A percentile compares a stretch with the other conserved stretches of the same genome.
Conservation (phyloP, 1,140 invertebrate genomes). For the Aradophagus sp. region DNA sequence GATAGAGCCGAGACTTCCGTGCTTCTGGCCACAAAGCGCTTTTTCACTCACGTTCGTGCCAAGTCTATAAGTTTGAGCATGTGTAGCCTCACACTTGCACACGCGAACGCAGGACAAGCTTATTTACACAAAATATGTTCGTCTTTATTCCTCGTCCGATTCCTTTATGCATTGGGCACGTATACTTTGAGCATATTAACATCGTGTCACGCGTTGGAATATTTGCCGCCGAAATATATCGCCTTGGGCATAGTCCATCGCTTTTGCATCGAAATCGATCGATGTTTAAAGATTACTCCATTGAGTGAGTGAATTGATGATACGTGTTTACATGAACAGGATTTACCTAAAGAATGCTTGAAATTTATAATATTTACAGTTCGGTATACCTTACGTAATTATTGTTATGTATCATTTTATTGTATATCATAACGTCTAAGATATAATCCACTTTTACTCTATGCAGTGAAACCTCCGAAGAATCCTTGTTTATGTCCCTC, state of each 20-base stretch:
- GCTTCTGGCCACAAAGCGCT: slow-evolving; percentile 66
- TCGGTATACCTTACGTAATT: too few relatives aligned
- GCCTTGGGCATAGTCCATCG: slow-evolving; percentile 15
- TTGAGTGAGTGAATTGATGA: too few relatives aligned
- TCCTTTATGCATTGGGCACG: slow-evolving; percentile 42
- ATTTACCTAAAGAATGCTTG: too few relatives aligned
- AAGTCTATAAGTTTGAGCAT: slow-evolving; percentile 36
- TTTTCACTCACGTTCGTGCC: slow-evolving; percentile 51
- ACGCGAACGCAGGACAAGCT: slow-evolving; percentile 13
- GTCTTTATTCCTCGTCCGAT: slow-evolving; percentile 41
- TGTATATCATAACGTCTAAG: too few relatives aligned
- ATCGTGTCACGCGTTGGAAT: slow-evolving; percentile 34
- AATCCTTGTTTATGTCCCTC: too few relatives aligned
- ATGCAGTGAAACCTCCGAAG: too few relatives aligned
- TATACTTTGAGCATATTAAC: slow-evolving; percentile 45
- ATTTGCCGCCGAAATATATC: slow-evolving; percentile 46
- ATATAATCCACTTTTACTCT: too few relatives aligned
- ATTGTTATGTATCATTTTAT: too few relatives aligned
- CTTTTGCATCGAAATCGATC: slow-evolving; percentile 42
- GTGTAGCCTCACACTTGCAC: slow-evolving; percentile 32
- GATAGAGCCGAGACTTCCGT: slow-evolving; percentile 69
- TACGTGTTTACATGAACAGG: too few relatives aligned
- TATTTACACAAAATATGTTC: slow-evolving; percentile 52
- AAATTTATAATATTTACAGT: too few relatives aligned
- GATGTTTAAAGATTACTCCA: slow-evolving; percentile 37